phyloP scores from a whole-genome alignment of 1,140 invertebrate species.

The Teleogryllus occipitalis region DNA sequence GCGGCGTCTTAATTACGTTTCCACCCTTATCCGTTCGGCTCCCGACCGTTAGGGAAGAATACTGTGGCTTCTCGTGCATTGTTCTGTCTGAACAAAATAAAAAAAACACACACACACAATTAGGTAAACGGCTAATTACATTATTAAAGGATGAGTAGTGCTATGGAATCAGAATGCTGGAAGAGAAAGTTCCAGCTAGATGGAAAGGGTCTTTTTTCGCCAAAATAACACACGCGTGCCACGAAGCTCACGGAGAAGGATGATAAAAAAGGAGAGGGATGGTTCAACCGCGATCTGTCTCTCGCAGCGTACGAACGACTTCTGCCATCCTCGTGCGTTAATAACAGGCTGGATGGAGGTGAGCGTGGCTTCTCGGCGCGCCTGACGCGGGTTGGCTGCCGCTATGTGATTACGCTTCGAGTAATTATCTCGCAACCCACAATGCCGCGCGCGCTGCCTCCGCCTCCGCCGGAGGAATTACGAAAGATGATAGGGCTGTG shows the following conservation, averaged over 20 bases:
- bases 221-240: too few relatives aligned
- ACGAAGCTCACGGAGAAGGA: too few relatives aligned
- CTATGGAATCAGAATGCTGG: too few relatives aligned
- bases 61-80: not conserved
- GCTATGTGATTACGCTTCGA: not conserved
- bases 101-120: not conserved
- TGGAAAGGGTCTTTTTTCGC: too few relatives aligned
- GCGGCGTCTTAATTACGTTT: constrained; percentile 1
- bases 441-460: not conserved
- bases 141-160: not conserved
- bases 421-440: not conserved
- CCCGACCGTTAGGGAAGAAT: not conserved
- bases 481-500: not conserved
- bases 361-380: too few relatives aligned
- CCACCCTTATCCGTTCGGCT: not conserved
- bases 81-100: not conserved
- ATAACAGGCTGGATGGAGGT: too few relatives aligned
- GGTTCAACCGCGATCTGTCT: too few relatives aligned
- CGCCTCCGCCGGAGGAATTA: not conserved
- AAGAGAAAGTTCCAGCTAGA: too few relatives aligned
- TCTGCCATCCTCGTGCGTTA: too few relatives aligned
- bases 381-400: not conserved
- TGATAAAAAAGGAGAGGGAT: too few relatives aligned
- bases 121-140: not conserved
- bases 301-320: too few relatives aligned